phyloP scores from a whole-genome alignment of 2,888 invertebrate species.

The Sturmia bella region DNA sequence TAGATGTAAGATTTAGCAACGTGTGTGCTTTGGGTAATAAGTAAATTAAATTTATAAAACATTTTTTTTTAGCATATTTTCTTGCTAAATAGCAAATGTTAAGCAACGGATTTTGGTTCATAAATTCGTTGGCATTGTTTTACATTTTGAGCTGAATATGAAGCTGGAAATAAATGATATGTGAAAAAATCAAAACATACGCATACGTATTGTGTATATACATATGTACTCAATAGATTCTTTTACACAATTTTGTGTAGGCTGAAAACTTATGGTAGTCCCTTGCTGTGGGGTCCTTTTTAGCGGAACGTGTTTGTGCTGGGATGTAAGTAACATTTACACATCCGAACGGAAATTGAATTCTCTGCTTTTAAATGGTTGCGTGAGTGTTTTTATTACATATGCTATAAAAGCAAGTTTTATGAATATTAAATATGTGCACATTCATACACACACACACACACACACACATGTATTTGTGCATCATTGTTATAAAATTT shows the following conservation, averaged over 20 bases:
- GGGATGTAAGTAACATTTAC: slow-evolving; percentile 1
- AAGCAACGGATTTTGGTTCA: too few species aligned
- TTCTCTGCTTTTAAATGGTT: slow-evolving; percentile 48
- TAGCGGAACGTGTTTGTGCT: slow-evolving; percentile 14
- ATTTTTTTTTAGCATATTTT: too few species aligned
- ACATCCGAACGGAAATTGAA: slow-evolving; percentile 71
- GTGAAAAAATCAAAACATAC: too few species aligned
- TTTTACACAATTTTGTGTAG: not conserved
- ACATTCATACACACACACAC: slow-evolving; percentile 1
- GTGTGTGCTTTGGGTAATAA: slow-evolving; percentile 4
- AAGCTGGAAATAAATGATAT: not conserved
- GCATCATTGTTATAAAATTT: too few species aligned
- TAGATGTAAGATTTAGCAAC: slow-evolving; percentile 34
- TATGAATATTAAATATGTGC: slow-evolving; percentile 45
- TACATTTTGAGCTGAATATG: too few species aligned
- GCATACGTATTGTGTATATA: too few species aligned
- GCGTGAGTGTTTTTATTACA: slow-evolving; percentile 8
- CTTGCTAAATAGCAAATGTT: too few species aligned
- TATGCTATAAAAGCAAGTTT: slow-evolving; percentile 3
- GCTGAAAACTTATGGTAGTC: slow-evolving; percentile 6
- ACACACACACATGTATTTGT: not conserved
- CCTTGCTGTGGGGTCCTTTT: slow-evolving; percentile 40
- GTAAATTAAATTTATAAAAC: too few species aligned
- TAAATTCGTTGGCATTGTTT: too few species aligned
- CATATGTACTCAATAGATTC: too few species aligned